These are phyloP conservation scores for Periplaneta americana DNA, from an alignment of 1,140 invertebrate species.

Conservation along the genomic window DNA sequence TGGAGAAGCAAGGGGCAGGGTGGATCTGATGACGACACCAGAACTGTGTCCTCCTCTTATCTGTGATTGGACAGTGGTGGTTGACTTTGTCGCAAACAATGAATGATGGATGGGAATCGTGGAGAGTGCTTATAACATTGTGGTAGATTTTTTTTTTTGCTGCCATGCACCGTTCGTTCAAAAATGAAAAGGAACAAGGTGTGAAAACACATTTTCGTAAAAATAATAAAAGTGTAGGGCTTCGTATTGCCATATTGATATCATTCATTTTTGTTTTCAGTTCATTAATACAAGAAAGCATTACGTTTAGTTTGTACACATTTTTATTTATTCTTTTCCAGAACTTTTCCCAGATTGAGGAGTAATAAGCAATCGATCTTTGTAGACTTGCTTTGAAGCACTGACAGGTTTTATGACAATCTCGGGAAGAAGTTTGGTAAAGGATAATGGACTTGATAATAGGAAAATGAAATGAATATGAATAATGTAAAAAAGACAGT, in stretches of 20 bases:
- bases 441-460: neutral
- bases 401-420: neutral
- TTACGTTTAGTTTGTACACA: neutral
- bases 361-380: neutral
- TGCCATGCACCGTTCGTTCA: conserved; percentile 4
- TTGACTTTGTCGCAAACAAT: neutral
- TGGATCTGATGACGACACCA: neutral
- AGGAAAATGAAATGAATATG: neutral
- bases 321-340: neutral
- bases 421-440: neutral
- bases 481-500: neutral
- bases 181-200: neutral
- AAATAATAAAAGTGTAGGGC: conserved; percentile 1
- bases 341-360: neutral
- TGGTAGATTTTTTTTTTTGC: conserved; percentile 5
- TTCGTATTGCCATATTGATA: conserved; percentile 4
- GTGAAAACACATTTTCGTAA: neutral
- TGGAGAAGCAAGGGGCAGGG: no score
- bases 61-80: neutral
- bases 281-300: neutral
- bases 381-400: neutral
- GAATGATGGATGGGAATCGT: neutral
- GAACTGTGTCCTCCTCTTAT: neutral
- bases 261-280: neutral
- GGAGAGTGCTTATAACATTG: neutral